Base-by-base conservation (phyloP, 1,140 invertebrate genomes). In the Lepidotrigona ventralis region DNA sequence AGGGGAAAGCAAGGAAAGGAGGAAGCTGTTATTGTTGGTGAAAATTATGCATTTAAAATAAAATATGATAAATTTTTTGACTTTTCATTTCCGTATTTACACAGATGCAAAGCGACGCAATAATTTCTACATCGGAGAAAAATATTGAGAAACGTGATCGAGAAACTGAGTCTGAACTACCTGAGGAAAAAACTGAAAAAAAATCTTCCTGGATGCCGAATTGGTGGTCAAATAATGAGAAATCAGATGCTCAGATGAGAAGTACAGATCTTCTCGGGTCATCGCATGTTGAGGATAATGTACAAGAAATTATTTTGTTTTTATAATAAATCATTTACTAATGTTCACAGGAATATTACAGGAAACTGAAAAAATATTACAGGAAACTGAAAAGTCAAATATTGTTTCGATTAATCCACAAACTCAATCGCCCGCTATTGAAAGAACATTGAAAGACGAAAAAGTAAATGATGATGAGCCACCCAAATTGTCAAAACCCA, bases 1-100 rank as follows among this genome's bases (percentile, higher is more conserved):
- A 90, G 82, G 23, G 84, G 82, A 68, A 90, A 79, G 66, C 68
- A 75, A 1, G 14, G 23, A 54, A 17, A n/a, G 19, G 83, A 83
- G 53, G 70, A 84, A 51, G 72, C 39, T 60, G 75, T 85, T 1
- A 39, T 70, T 70, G 58, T 79, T 54, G 72, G 68, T 33, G n/a
- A 71, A 51, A 66, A 70, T 51, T n/a, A 23, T 70, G n/a, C 23
- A 19, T 23, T 58, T 21, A 79, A 39, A 29, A 8, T 9, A 19
- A 14, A 9, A 60, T 14, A 14, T 6, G 26, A 26, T 23, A 5
- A 33, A 15, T 33, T 74, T 71, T 64, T 78, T 73, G 39, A 63
- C 60, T 17, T n/a, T 39, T 60, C n/a, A 60, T 60, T n/a, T 60
- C 3, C 39, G 53, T 19, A 23, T 58, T 63, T 29, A 39, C 19